Conservation (phyloP, 2,797 vertebrate genomes). For the Philypnodon macrostomus region DNA sequence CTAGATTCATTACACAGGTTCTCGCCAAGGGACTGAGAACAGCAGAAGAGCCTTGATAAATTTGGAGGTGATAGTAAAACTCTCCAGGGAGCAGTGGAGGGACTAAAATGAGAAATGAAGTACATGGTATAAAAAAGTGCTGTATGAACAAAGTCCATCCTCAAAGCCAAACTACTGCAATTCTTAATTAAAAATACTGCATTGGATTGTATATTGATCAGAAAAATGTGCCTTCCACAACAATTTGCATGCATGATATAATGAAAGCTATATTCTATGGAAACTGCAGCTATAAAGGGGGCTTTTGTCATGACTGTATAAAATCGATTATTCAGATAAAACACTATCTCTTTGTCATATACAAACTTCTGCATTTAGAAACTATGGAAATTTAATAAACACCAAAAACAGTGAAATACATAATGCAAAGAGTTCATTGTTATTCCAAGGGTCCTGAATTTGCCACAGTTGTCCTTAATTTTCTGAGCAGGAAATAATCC, state of each 20-base stretch:
- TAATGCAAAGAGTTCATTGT: slow-evolving; percentile 46
- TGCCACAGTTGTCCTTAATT: slow-evolving; percentile 23
- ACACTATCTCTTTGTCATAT: background rate
- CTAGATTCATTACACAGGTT: slow-evolving; percentile 20
- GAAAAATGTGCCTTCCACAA: too few species aligned
- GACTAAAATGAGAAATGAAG: slow-evolving; percentile 50
- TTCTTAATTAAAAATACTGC: too few species aligned
- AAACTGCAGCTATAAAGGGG: too few species aligned
- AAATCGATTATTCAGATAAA: too few species aligned
- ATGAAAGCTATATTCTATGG: too few species aligned
- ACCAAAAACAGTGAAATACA: slow-evolving; percentile 9
- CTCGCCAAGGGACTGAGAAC: slow-evolving; percentile 22
- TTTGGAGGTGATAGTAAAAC: slow-evolving; percentile 46
- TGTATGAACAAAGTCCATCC: too few species aligned
- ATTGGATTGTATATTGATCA: too few species aligned
- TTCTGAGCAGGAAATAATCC: slow-evolving; percentile 56
- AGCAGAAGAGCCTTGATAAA: slow-evolving; percentile 51
- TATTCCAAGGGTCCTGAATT: slow-evolving; percentile 47
- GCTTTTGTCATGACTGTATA: too few species aligned
- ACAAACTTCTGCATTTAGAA: background rate
- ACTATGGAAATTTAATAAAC: background rate
- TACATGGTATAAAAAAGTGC: slow-evolving; percentile 39
- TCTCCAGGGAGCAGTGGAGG: slow-evolving; percentile 36
- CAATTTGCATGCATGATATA: too few species aligned
- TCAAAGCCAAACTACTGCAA: too few species aligned